Evolutionary conservation across 2,888 invertebrate genomes (phyloP).

Genomic region (Masnerella sp.): DNA sequence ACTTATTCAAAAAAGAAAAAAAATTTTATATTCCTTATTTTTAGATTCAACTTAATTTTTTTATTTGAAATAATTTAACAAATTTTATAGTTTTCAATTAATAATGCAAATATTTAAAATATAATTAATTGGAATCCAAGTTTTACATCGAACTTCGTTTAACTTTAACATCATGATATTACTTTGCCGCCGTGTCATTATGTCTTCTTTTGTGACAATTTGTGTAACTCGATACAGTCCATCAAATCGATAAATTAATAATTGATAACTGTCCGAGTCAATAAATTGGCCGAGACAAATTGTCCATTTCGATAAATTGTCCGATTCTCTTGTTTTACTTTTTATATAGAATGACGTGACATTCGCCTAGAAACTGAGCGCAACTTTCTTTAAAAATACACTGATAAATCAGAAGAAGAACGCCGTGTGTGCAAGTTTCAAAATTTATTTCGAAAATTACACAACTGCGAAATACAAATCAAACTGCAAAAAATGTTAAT

Average conservation of each 20-base stretch:
- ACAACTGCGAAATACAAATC: background rate
- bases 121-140: too few relatives aligned
- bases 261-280: slow-evolving; percentile 18
- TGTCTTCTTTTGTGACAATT: slow-evolving; percentile 31
- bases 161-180: too few relatives aligned
- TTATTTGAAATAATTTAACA: too few relatives aligned
- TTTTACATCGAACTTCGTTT: too few relatives aligned
- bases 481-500: slow-evolving; percentile 9
- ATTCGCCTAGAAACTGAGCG: background rate
- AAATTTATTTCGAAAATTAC: slow-evolving; percentile 17
- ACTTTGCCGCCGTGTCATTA: slow-evolving; percentile 24
- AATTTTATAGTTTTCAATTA: too few relatives aligned
- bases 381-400: slow-evolving; percentile 22
- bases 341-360: slow-evolving; percentile 6
- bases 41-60: too few relatives aligned
- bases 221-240: slow-evolving; percentile 25
- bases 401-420: slow-evolving; percentile 20
- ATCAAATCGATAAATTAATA: slow-evolving; percentile 28
- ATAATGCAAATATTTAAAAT: too few relatives aligned
- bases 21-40: too few relatives aligned
- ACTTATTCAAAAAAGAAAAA: too few relatives aligned
- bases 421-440: slow-evolving; percentile 7
- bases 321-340: background rate
- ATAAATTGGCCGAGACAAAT: slow-evolving; percentile 47
- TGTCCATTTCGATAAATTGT: slow-evolving; percentile 33